These are phyloP conservation scores for Garra rufa DNA, from an alignment of 2,113 vertebrate species.

Conservation along the genomic window DNA sequence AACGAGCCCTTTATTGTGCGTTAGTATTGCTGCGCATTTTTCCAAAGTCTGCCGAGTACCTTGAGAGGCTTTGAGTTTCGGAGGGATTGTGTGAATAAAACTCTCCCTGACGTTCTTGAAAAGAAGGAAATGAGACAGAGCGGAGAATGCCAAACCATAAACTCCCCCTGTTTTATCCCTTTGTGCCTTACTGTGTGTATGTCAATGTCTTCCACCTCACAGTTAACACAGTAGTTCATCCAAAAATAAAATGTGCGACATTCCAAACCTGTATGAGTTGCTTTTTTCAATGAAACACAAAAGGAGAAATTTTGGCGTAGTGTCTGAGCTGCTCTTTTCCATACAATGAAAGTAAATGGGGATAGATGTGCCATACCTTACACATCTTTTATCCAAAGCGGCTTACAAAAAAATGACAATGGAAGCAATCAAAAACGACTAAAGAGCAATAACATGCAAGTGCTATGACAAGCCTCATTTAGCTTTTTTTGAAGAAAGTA, in stretches of 20 bases:
- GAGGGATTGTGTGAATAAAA: not conserved
- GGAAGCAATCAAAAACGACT: too few relatives aligned
- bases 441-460: too few relatives aligned
- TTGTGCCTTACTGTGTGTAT: constrained; percentile 53
- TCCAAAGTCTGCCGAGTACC: not conserved
- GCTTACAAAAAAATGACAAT: too few relatives aligned
- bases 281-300: not conserved
- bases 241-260: not conserved
- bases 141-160: constrained; percentile 20
- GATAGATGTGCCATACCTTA: too few relatives aligned
- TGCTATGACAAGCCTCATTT: too few relatives aligned
- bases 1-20: constrained; percentile 1
- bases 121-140: not conserved
- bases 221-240: not conserved
- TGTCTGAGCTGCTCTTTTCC: not conserved
- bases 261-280: not conserved
- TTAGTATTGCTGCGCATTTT: not conserved
- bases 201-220: constrained; percentile 12
- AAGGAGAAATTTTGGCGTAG: not conserved
- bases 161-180: too few relatives aligned
- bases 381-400: too few relatives aligned
- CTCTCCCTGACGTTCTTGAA: not conserved
- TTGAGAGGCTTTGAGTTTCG: not conserved
- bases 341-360: not conserved
- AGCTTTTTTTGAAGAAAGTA: too few relatives aligned